A percentile compares a stretch with the other conserved stretches of the same genome.
Conservation (phyloP, 1,140 invertebrate genomes). For the Micrasema longulum region DNA sequence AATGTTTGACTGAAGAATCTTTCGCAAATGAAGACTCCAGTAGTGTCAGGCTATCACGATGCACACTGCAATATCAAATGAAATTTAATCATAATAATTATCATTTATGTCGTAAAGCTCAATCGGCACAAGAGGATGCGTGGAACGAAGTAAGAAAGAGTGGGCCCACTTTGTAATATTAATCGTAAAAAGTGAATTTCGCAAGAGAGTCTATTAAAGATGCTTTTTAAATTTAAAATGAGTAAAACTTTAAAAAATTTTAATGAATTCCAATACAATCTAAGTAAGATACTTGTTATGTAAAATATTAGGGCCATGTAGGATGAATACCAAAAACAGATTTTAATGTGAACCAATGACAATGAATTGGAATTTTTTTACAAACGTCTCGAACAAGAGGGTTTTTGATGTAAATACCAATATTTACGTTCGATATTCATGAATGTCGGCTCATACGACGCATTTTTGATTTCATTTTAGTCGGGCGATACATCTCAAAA, state of each 20-base stretch:
- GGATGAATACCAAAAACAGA: no score
- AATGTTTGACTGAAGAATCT: constrained; percentile 13
- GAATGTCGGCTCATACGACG: no score
- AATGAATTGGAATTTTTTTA: no score
- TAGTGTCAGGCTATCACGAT: constrained; percentile 25
- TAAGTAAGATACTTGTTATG: no score
- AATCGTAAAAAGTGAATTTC: neutral
- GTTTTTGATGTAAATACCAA: no score
- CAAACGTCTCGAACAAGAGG: no score
- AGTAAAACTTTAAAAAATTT: neutral
- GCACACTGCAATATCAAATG: constrained; percentile 18
- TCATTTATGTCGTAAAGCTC: neutral
- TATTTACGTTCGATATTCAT: no score
- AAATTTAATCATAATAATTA: neutral
- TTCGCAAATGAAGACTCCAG: neutral
- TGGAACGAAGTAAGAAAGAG: neutral
- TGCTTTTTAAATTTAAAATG: neutral
- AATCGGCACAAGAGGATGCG: neutral
- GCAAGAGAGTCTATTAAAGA: neutral
- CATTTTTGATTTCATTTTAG: no score
- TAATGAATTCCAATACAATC: no score
- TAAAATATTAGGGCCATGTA: no score
- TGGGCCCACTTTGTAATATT: neutral
- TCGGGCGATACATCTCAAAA: no score
- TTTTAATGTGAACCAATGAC: no score